These are phyloP conservation scores for Chloropsis cyanopogon DNA, from an alignment of 2,113 vertebrate species.

Conservation along the genomic window DNA sequence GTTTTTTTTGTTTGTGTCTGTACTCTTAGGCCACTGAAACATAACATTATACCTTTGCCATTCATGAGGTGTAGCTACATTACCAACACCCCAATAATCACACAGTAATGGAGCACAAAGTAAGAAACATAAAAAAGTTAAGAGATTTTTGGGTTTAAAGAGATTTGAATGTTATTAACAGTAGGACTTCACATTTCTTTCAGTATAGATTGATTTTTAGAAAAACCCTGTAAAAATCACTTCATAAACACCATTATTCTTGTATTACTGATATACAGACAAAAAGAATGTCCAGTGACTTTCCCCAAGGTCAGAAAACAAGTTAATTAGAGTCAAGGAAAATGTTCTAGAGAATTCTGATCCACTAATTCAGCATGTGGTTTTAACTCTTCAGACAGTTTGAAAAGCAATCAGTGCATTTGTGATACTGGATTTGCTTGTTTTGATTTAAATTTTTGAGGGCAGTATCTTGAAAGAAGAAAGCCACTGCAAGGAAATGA, in stretches of 20 bases:
- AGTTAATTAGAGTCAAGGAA: not conserved
- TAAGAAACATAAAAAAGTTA: not conserved
- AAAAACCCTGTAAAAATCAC: not conserved
- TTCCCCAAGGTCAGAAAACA: not conserved
- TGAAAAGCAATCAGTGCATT: constrained; percentile 15
- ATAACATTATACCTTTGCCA: not conserved
- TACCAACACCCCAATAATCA: not conserved
- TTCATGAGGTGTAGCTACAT: not conserved
- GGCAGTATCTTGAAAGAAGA: constrained; percentile 28
- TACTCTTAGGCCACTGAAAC: not conserved
- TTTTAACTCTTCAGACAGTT: not conserved
- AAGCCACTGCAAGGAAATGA: constrained; percentile 39
- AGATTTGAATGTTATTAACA: not conserved
- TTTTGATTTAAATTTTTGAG: constrained; percentile 30
- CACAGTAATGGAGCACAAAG: not conserved
- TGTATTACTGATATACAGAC: not conserved
- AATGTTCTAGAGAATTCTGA: not conserved
- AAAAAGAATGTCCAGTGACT: not conserved
- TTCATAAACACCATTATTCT: not conserved
- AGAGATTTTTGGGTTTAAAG: not conserved
- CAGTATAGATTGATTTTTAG: not conserved
- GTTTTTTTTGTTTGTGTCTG: not conserved
- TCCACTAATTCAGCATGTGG: not conserved
- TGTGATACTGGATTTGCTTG: not conserved
- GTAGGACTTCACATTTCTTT: not conserved